Evolutionary conservation across 2,888 invertebrate genomes (phyloP).

Genomic region (Drosophila siamana): DNA sequence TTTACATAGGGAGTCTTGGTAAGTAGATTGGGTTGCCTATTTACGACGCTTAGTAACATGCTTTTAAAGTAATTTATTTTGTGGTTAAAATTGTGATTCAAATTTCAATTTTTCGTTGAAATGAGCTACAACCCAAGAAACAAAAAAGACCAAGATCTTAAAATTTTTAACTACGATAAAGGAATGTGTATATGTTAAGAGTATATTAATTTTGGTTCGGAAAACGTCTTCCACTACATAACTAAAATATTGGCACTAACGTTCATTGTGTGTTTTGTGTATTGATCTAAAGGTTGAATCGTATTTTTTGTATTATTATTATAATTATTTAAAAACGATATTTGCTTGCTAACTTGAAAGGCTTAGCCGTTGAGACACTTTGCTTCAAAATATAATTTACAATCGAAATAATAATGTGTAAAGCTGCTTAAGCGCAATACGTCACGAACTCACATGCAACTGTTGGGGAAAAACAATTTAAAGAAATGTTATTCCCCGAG

Average conservation of each 20-base stretch:
- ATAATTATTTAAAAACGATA: conserved; percentile 2
- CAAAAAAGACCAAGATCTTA: conserved; percentile 30
- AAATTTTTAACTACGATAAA: conserved; percentile 46
- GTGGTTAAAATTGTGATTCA: conserved; percentile 47
- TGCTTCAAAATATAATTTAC: conserved; percentile 51
- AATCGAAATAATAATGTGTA: conserved; percentile 41
- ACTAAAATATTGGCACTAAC: conserved; percentile 65
- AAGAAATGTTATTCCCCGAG: conserved; percentile 1
- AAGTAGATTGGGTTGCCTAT: conserved; percentile 41
- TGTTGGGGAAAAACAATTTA: not conserved
- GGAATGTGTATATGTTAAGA: conserved; percentile 2
- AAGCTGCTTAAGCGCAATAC: conserved; percentile 25
- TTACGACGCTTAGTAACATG: conserved; percentile 63
- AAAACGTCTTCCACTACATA: conserved; percentile 49
- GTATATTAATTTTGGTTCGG: conserved; percentile 28
- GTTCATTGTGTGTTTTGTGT: conserved; percentile 62
- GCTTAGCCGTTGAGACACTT: conserved; percentile 83
- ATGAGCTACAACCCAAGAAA: conserved; percentile 65
- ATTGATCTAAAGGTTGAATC: conserved; percentile 13
- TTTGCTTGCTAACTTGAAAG: conserved; percentile 51
- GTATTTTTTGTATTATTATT: not conserved
- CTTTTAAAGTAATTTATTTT: conserved; percentile 42
- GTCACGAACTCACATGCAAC: conserved; percentile 30
- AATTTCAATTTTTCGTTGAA: conserved; percentile 31
- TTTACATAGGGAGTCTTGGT: conserved; percentile 56